These are phyloP conservation scores for Diabrotica virgifera DNA, from an alignment of 1,140 invertebrate species.

Conservation along the genomic window DNA sequence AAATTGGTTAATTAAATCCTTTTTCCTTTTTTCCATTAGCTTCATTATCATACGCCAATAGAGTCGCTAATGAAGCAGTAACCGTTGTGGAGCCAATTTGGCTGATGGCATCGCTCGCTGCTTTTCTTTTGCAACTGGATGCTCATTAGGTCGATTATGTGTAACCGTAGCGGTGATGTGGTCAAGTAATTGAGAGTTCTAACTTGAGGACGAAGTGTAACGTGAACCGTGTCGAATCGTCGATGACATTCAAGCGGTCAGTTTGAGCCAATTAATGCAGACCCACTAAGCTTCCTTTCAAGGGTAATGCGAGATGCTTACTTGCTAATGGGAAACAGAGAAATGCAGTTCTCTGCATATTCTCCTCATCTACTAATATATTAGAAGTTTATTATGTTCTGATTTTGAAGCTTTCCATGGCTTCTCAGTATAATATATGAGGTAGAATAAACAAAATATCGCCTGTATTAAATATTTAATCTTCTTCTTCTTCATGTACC, in stretches of 20 bases:
- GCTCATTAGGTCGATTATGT: slow-evolving; percentile 2
- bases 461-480: too few relatives aligned
- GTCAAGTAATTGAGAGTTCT: slow-evolving; percentile 1
- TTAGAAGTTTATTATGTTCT: too few relatives aligned
- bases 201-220: slow-evolving; percentile 7
- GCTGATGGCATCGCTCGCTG: background rate
- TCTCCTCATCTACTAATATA: too few relatives aligned
- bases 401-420: too few relatives aligned
- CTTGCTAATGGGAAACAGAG: background rate
- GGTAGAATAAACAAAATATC: too few relatives aligned
- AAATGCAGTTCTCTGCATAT: background rate
- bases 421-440: too few relatives aligned
- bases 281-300: background rate
- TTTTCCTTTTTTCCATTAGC: too few relatives aligned
- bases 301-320: slow-evolving; percentile 1
- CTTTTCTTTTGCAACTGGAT: slow-evolving; percentile 4
- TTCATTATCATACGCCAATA: too few relatives aligned
- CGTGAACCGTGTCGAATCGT: slow-evolving; percentile 4
- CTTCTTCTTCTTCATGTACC: too few relatives aligned
- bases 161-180: background rate
- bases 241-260: slow-evolving; percentile 10
- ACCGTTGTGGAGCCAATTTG: too few relatives aligned
- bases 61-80: too few relatives aligned
- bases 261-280: slow-evolving; percentile 2
- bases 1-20: too few relatives aligned